Evolutionary conservation across 2,797 vertebrate species (phyloP), one percentile per base, ranked within the genome.

Genomic region (Ficedula albicollis): DNA sequence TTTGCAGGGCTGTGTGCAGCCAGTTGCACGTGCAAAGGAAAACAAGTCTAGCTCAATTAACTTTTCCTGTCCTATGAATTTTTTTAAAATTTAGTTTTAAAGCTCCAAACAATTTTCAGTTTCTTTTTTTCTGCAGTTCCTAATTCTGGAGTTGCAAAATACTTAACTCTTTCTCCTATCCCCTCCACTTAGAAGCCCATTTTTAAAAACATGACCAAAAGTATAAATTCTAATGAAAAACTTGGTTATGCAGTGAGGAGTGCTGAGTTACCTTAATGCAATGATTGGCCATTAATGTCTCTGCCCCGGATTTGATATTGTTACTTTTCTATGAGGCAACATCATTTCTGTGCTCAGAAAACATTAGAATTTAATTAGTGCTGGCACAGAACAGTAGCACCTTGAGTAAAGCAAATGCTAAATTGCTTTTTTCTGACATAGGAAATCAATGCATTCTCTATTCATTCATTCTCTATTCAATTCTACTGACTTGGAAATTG

Each of bases 341-440:
- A 67, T 93, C 38, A 92, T 97, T 96, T 96, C 86, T 96, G 84
- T 83, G 89, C 85, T 97, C 56, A 22, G 67, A 89, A 84, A 67
- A 81, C 83, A 89, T 96, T 70, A 60, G 39, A 76, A 78, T 95
- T 97, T 97, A 96, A 96, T 96, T 87, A 95, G 90, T 94, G 36
- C 52, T 95, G 96, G 88, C 95, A 95, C 74, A 69, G 94, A 86
- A 67, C 36, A 66, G 69, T 21, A 86, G 60, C 60, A 85, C 91
- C 85, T 74, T 80, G 64, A 95, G 73, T 88, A 64, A 77, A 82
- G 92, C 87, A 94, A 96, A 93, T 62, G 59, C 44, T 93, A 82
- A 84, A 75, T 85, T 54, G 84, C 82, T 97, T 97, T 56, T 94
- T 97, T 97, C 94, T 97, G 93, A 85, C 81, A 81, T 30, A 72